Evolutionary conservation across 2,888 invertebrate species (phyloP), one percentile per base, ranked within the genome.

Genomic region (Cyclophora albipunctata): DNA sequence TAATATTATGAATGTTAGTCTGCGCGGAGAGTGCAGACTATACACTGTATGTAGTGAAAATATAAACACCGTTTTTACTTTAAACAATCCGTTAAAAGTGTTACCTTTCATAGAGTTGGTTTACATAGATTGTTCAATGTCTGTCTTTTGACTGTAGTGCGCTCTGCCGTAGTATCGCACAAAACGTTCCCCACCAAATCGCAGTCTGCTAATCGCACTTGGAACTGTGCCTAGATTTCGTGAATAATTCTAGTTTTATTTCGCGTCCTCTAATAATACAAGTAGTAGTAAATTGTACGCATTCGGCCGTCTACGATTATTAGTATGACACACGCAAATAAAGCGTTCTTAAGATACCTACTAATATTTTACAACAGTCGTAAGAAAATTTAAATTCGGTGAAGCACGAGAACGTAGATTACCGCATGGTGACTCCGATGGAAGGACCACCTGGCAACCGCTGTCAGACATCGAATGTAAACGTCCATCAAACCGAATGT

Each of bases 391-490:
- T 60, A 52, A 68, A 69, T 62, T 58, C 57, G 46, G 47, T 48
- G 45, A 50, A 50, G 50, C 57, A 58, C 53, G 51, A 42, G 49
- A 55, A 50, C 49, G 20, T 20, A 20, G 20, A 20, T 20, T 20
- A 20, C 20, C 20, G 20, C 20, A 20, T 20, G 2, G 20, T 20
- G 20, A 37, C 47, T 57, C 58, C 51, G 55, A 20, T 59, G 66
- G 48, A 54, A 60, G 54, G 74, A 69, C 75, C 78, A 78, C 78
- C 78, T 78, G 77, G 77, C 69, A 58, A 63, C 64, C 52, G 63
- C 65, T 64, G 73, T 65, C 68, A 67, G 67, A 59, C 66, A 64
- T 65, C 58, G 65, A 67, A 65, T 75, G 71, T 71, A 69, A 61
- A 67, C 63, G 73, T 73, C 75, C 65, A 62, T 78, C 76, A 75